Evolutionary conservation across 2,888 invertebrate species (phyloP).

Genomic region (Hermodice carunculata): DNA sequence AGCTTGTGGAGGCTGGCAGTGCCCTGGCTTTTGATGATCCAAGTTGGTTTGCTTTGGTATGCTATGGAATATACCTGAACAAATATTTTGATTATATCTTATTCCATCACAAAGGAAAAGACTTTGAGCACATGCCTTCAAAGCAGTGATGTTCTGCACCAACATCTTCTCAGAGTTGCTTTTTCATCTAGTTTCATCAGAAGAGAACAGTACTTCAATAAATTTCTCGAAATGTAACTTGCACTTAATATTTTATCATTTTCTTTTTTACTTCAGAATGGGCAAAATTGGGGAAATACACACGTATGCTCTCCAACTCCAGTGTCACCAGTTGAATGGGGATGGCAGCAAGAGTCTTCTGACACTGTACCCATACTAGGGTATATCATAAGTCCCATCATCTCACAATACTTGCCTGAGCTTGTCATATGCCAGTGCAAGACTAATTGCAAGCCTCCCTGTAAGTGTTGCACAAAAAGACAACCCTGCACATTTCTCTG

Average conservation of each 20-base stretch:
- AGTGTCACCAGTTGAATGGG: no score
- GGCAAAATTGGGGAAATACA: constrained; percentile 15
- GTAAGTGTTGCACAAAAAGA: no score
- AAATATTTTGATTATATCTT: constrained; percentile 8
- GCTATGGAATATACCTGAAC: constrained; percentile 15
- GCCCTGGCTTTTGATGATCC: neutral
- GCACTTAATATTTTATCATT: neutral
- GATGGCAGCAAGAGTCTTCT: no score
- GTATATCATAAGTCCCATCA: no score
- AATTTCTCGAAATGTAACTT: neutral
- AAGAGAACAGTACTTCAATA: neutral
- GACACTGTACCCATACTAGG: no score
- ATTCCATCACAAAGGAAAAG: constrained; percentile 23
- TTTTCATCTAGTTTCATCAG: neutral
- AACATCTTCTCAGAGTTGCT: constrained; percentile 23
- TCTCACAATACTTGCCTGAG: no score
- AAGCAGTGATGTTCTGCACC: constrained; percentile 22
- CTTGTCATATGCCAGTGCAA: no score
- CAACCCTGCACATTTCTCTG: no score
- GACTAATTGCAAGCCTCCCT: no score
- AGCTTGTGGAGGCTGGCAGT: constrained; percentile 21
- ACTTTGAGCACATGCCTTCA: constrained; percentile 23
- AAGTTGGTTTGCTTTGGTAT: constrained; percentile 10
- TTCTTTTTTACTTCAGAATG: constrained; percentile 7
- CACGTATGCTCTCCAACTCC: no score